Base-by-base conservation (phyloP, 1,140 invertebrate genomes). In the Arctopsyche grandis region DNA sequence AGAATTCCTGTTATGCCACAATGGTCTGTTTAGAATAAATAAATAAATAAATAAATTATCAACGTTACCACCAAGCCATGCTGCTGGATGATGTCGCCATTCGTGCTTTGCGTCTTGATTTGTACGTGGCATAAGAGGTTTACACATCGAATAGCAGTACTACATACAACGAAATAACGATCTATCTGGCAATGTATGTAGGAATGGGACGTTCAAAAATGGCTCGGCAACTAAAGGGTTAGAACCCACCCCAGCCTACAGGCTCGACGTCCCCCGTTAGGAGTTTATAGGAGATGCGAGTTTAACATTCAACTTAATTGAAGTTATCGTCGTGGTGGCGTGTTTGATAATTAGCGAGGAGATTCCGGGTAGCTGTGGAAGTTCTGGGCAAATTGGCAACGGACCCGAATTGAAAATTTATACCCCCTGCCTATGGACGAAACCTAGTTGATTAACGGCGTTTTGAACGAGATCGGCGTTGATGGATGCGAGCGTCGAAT, bases 301-400 rank as follows among this genome's bases (percentile, higher is more conserved):
- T 48, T 71, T 71, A 71, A 48, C 69, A 71, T 71, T 24, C 44
- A 48, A 71, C 69, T 71, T 71, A 71, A 71, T 71, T 46, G 69
- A 71, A 71, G 69, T 71, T 71, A 71, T 71, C 69, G 69, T 71
- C 69, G 14, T 71, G 69, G 69, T n/a, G 69, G 69, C 21, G 44
- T 48, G 38, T 71, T 71, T 71, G 69, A 71, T 71, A 71, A 71
- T 71, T 71, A 71, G 69, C 38, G 38, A 46, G 69, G 69, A 71
- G 38, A 69, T 69, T 38, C 38, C 12, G 21, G 60, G 60, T 22
- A 66, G 24, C 58, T 19, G 3, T 19, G 3, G 7, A 38, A 16
- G 69, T 46, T 26, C 69, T 10, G 43, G 69, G 69, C 69, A 71
- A 71, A 71, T 71, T 71, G 69, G 38, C 69, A 21, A 12, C 24